These are phyloP conservation scores for Hofmannophila pseudospretella DNA, from an alignment of 2,888 invertebrate species.

Conservation along the genomic window DNA sequence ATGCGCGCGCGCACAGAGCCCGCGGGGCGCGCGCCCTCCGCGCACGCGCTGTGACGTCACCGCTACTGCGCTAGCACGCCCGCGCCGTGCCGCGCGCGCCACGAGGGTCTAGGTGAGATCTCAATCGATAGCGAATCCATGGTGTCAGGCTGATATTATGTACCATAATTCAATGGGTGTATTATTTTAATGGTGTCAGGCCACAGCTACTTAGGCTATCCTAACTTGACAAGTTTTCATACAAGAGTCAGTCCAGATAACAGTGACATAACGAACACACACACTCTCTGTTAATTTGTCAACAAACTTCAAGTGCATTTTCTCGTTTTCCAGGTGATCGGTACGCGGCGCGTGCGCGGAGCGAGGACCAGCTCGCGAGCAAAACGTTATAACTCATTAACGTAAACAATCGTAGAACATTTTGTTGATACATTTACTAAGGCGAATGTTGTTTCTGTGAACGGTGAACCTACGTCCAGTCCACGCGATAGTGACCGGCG, in stretches of 20 bases:
- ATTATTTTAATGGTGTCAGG: no score
- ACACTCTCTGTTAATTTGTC: no score
- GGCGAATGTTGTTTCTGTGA: conserved; percentile 67
- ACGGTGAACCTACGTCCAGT: conserved; percentile 30
- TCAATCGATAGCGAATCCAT: no score
- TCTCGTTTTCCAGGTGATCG: conserved; percentile 44
- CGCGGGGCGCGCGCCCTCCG: conserved; percentile 17
- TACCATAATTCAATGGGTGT: no score
- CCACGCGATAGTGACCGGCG: conserved; percentile 40
- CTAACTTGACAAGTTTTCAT: no score
- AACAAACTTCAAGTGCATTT: no score
- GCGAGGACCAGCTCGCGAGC: conserved; percentile 32
- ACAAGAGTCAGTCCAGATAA: no score
- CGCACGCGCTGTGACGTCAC: conserved; percentile 19
- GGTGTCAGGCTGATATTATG: no score
- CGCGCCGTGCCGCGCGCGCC: conserved; percentile 32
- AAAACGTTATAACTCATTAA: conserved; percentile 37
- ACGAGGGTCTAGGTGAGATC: conserved; percentile 59
- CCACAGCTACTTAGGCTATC: no score
- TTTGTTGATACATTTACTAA: conserved; percentile 72
- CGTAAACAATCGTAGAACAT: conserved; percentile 63
- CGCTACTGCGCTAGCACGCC: conserved; percentile 16
- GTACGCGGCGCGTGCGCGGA: conserved; percentile 42
- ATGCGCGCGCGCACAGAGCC: conserved; percentile 38
- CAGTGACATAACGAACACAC: no score